Percentiles rank a stretch among this genome's conserved stretches.
Conservation (phyloP, 2,888 invertebrate species). For the Phorcus lineatus region DNA sequence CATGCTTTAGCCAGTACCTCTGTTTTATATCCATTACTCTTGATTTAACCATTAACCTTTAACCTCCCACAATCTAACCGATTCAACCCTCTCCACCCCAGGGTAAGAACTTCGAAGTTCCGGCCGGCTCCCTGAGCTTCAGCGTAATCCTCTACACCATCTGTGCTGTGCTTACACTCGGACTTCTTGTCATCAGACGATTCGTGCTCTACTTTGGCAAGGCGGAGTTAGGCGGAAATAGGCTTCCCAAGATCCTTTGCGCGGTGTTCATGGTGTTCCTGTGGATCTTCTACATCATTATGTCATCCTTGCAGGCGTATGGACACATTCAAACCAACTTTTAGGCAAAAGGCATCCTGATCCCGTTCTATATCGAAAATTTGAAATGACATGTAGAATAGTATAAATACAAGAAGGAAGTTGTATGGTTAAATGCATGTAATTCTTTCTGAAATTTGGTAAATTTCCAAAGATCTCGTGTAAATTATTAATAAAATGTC, state of each 20-base stretch:
- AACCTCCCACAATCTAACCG: neutral
- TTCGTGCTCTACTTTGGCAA: constrained; percentile 76
- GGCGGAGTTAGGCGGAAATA: constrained; percentile 79
- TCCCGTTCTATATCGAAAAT: too few relatives aligned
- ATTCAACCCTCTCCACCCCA: constrained; percentile 43
- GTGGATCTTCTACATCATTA: constrained; percentile 78
- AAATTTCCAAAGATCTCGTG: too few relatives aligned
- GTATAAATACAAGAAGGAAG: too few relatives aligned
- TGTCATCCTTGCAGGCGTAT: constrained; percentile 71
- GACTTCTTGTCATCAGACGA: constrained; percentile 77
- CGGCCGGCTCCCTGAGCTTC: constrained; percentile 73
- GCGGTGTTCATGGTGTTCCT: constrained; percentile 75
- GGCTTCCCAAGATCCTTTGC: constrained; percentile 73
- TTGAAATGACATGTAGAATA: too few relatives aligned
- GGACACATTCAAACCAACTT: constrained; percentile 47
- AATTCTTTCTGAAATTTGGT: too few relatives aligned
- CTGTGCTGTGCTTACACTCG: constrained; percentile 77
- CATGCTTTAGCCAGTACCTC: too few relatives aligned
- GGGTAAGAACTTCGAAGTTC: constrained; percentile 71
- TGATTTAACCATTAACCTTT: too few relatives aligned
- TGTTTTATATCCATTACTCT: too few relatives aligned
- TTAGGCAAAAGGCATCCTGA: neutral
- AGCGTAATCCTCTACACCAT: constrained; percentile 79
- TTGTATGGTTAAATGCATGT: too few relatives aligned
- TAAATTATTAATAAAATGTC: too few relatives aligned